Evolutionary conservation across 2,797 vertebrate genomes (phyloP).

Genomic region (Helostoma temminkii): DNA sequence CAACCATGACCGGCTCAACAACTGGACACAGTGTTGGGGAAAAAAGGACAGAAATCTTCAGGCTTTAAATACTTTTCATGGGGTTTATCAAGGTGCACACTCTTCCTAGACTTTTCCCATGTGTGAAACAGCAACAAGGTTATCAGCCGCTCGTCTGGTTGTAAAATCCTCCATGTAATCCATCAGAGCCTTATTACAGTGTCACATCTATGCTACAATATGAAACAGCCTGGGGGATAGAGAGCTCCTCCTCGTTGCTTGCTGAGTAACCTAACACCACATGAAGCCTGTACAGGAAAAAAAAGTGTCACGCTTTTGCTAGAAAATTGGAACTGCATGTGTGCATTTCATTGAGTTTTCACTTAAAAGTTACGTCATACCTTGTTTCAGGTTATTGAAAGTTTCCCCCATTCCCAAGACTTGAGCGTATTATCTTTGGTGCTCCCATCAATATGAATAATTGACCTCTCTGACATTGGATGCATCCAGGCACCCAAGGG

Average conservation of each 20-base stretch:
- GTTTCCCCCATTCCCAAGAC: background rate
- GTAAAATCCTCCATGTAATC: constrained; percentile 59
- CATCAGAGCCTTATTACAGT: constrained; percentile 71
- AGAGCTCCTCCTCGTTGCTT: constrained; percentile 49
- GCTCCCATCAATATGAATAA: constrained; percentile 64
- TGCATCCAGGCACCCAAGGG: constrained; percentile 57
- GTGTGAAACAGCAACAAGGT: constrained; percentile 52
- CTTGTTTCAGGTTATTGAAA: constrained; percentile 34
- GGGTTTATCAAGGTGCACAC: constrained; percentile 30
- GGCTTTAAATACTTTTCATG: constrained; percentile 51
- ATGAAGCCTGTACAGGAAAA: constrained; percentile 55
- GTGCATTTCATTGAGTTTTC: constrained; percentile 34
- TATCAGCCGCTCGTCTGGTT: constrained; percentile 53
- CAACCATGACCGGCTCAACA: constrained; percentile 20
- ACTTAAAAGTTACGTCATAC: constrained; percentile 9
- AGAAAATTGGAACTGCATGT: constrained; percentile 57
- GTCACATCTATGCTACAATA: constrained; percentile 63
- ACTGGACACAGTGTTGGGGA: constrained; percentile 11
- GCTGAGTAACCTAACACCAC: constrained; percentile 66
- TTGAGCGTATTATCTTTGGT: background rate
- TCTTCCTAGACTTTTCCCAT: constrained; percentile 42
- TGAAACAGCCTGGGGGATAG: constrained; percentile 48
- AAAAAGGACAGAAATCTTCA: constrained; percentile 27
- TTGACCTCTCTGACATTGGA: constrained; percentile 67
- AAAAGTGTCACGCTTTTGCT: constrained; percentile 43